These are phyloP conservation scores for Ceratitis capitata DNA, from an alignment of 1,140 invertebrate genomes.

Conservation along the genomic window DNA sequence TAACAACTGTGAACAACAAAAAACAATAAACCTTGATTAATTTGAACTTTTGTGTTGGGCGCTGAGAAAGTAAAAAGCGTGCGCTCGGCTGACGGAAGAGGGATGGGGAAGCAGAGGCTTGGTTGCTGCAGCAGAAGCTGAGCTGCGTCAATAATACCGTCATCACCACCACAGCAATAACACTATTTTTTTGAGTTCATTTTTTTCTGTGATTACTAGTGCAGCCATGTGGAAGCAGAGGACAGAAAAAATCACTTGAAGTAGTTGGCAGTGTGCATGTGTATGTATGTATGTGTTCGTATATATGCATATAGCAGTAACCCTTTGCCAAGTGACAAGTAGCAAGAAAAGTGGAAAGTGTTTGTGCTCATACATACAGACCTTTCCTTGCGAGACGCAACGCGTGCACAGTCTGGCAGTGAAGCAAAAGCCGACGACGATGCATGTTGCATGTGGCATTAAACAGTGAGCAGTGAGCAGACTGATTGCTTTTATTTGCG, in stretches of 20 bases:
- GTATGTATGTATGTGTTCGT: not conserved
- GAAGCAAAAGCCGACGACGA: not conserved
- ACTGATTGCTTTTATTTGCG: slow-evolving; percentile 18
- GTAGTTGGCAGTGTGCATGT: not conserved
- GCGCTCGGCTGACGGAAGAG: too few species aligned
- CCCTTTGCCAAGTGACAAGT: slow-evolving; percentile 13
- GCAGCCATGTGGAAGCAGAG: not conserved
- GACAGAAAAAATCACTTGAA: not conserved
- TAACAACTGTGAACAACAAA: not conserved
- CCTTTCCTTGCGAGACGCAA: not conserved
- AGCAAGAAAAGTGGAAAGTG: not conserved
- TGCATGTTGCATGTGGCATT: not conserved
- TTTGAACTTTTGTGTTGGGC: slow-evolving; percentile 22
- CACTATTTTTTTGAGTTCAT: too few species aligned
- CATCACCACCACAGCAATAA: not conserved
- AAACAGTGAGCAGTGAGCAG: not conserved
- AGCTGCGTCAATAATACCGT: not conserved
- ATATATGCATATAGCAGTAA: too few species aligned
- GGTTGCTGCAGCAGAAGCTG: not conserved
- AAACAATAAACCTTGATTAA: slow-evolving; percentile 18
- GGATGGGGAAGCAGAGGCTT: not conserved
- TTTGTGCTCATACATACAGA: not conserved
- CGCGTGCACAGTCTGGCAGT: too few species aligned
- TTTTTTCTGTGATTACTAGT: too few species aligned
- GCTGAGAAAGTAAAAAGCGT: not conserved